A percentile compares a stretch with the other conserved stretches of the same genome.
Conservation (phyloP, 2,888 invertebrate species). For the Lepidochrysops patricia region DNA sequence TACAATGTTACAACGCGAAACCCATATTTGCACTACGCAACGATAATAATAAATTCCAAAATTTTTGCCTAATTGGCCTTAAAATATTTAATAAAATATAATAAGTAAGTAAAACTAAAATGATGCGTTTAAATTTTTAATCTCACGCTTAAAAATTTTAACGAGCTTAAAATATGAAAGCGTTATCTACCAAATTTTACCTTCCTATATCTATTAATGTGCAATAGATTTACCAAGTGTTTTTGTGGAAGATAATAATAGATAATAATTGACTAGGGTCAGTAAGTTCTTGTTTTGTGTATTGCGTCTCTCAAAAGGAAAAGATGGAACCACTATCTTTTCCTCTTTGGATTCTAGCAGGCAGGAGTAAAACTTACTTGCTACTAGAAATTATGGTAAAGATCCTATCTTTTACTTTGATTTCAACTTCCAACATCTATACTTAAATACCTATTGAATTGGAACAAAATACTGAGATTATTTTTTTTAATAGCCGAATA, state of each 20-base stretch:
- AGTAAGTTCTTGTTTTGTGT: too few relatives aligned
- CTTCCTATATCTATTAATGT: neutral
- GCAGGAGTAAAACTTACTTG: too few relatives aligned
- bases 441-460: too few relatives aligned
- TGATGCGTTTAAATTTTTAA: neutral
- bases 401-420: too few relatives aligned
- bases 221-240: conserved; percentile 5
- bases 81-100: neutral
- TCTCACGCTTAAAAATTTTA: neutral
- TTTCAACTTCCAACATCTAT: too few relatives aligned
- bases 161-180: conserved; percentile 2
- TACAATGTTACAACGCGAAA: neutral
- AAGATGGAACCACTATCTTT: too few relatives aligned
- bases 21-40: neutral
- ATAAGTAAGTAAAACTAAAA: neutral
- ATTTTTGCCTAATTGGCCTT: neutral
- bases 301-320: too few relatives aligned
- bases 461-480: too few relatives aligned
- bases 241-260: conserved; percentile 34
- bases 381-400: too few relatives aligned
- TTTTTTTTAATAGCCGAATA: too few relatives aligned
- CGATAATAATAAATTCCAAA: neutral
- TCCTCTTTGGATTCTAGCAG: too few relatives aligned
- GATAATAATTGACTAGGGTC: too few relatives aligned
- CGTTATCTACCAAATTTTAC: neutral